Percentiles rank a stretch among this genome's conserved stretches.
These are phyloP conservation scores for Drosophila acutilabella DNA, from an alignment of 2,888 invertebrate species.

Conservation along the genomic window DNA sequence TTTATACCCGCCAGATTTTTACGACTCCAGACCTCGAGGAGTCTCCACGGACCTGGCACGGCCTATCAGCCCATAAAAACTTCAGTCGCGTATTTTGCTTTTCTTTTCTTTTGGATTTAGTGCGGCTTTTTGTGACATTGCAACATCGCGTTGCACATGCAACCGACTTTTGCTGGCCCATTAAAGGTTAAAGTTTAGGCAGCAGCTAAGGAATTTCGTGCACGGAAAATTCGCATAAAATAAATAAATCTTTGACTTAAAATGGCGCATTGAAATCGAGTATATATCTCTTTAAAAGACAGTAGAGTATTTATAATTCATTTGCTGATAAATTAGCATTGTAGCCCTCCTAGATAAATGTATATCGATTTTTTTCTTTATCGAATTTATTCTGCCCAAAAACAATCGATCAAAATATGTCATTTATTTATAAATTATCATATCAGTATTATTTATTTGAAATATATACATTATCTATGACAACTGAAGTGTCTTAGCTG, in stretches of 20 bases:
- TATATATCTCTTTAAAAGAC: not conserved
- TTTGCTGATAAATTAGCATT: too few species aligned
- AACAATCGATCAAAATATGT: constrained; percentile 4
- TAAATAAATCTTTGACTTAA: constrained; percentile 12
- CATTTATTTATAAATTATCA: not conserved
- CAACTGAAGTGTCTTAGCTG: not conserved
- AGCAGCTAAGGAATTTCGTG: constrained; percentile 19
- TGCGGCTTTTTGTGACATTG: constrained; percentile 27
- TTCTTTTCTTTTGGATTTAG: constrained; percentile 10
- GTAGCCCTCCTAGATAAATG: not conserved
- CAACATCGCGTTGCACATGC: constrained; percentile 53
- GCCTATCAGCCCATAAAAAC: constrained; percentile 37
- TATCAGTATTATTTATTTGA: not conserved
- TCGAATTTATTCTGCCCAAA: not conserved
- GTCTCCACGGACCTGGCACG: constrained; percentile 19
- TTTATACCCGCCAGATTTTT: constrained; percentile 61
- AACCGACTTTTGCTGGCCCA: constrained; percentile 37
- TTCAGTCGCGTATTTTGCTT: constrained; percentile 18
- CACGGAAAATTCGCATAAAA: constrained; percentile 13
- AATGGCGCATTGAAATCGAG: constrained; percentile 32
- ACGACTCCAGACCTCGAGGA: constrained; percentile 45
- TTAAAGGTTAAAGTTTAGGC: constrained; percentile 61
- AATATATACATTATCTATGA: not conserved
- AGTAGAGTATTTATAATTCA: too few species aligned
- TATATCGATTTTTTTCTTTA: not conserved